Base-by-base conservation (phyloP, 1,140 invertebrate genomes). In the Drosophila littoralis region DNA sequence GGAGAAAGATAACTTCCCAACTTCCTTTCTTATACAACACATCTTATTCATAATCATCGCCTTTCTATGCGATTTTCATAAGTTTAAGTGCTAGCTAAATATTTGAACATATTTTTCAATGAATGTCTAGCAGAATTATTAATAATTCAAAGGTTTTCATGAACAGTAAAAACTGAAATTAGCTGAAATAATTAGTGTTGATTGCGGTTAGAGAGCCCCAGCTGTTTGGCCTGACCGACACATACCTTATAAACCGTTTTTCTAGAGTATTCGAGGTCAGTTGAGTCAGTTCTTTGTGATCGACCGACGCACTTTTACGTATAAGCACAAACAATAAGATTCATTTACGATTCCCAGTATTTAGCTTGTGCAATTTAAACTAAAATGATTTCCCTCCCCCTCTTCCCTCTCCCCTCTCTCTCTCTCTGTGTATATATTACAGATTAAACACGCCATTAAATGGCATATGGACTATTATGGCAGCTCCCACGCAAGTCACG, bases 401-500 rank as follows among this genome's bases (percentile, higher is more conserved):
- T 40, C 5, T 42, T 12, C 50, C 13, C 22, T 50, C 15, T 57
- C 13, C 13, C 50, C 15, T 54, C 32, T 8, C 36, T 48, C 22
- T 60, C 38, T 54, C 52, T 45, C 45, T 82, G 51, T 75, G 48
- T 48, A 32, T 77, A 59, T 79, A 89, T 89, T 89, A 84, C 84
- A 89, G 85, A 89, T 89, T 84, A 83, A 84, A 71, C 71, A 77
- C 75, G 77, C 61, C 74, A 82, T 81, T 88, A 67, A 89, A 78
- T 89, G 84, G 77, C 84, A 76, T 78, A 77, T 89, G 75, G 68
- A 84, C 77, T 79, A 75, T 88, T 88, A 80, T 80, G 84, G 80
- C 69, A 82, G 63, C 66, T 57, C 84, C 84, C 84, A 88, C 84
- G 84, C 84, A 88, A 88, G 80, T 88, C 84, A 88, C 80, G 84